Base-by-base conservation (phyloP, 2,113 vertebrate genomes). In the Pagrus major region DNA sequence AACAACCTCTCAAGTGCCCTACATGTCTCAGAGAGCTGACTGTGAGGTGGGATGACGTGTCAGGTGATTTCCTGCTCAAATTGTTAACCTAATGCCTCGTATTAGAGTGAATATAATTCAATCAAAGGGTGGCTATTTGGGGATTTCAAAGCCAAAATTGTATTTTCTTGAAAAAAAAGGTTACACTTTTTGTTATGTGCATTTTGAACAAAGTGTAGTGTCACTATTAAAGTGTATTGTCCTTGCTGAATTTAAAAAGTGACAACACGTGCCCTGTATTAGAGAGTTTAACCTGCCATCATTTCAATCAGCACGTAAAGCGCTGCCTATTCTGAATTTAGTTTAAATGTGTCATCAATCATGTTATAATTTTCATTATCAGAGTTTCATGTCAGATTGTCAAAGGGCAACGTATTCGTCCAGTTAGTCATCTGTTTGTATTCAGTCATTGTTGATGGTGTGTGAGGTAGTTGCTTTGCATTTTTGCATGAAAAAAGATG, bases 1-100 rank as follows among this genome's bases (percentile, higher is more conserved):
- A 46, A 54, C 37, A 39, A 23, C 23, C 23, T 15, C 23, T 61
- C 3, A 4, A 8, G 6, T 16, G 39, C 5, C 44, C 35, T 14
- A 1, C 51, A 37, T n/a, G n/a, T 49, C 16, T 44, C 33, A 58
- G 33, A 52, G 23, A 56, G 27, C 21, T 33, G 9, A 51, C 33
- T 39, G 31, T 25, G 65, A 63, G 33, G 29, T n/a, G 20, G 2
- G 76, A 31, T n/a, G 25, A 25, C 35, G 66, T 23, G 71, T 61
- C 51, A 72, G 54, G 20, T 37, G 67, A 83, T 67, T 83, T 78
- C 69, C 61, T 72, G 61, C 54, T 54, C 44, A 71, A 51, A 46
- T 46, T 66, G 42, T 51, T 51, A 20, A 69, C 64, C 58, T 8
- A n/a, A 2, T 16, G 65, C 65, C 65, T 58, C 3, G 9, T 58